Base-by-base conservation (phyloP, 2,888 invertebrate genomes). In the Hirtodrosophila cameraria region DNA sequence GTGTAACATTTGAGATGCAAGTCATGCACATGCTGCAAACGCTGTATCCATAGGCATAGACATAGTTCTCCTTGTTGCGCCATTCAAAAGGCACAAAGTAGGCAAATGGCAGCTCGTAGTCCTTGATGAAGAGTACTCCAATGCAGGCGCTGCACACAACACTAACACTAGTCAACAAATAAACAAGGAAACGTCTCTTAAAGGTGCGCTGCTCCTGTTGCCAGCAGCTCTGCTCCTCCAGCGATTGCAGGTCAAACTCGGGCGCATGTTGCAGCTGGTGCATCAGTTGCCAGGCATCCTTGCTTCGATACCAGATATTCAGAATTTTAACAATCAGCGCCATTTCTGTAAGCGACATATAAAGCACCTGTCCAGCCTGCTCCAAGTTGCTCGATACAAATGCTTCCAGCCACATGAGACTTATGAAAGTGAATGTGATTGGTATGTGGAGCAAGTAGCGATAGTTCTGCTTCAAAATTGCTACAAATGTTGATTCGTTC, bases 1-100 rank as follows among this genome's bases (percentile, higher is more conserved):
- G 60, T 1, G 73, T 73, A 0, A 69, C 61, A 43, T 88, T 87
- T 1, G 78, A 65, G 6, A 79, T 25, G 39, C 76, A 81, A 2
- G 80, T 87, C 6, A 88, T 31, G 0, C 61, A 58, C 75, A 86
- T 75, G 0, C 69, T 80, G 1, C 75, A 12, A 35, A 81, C 58
- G 31, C 81, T 73, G 55, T 87, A 90, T 5, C 54, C 49, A 28
- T 72, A 88, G 3, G 86, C 86, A 15, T 78, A 69, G 78, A 78
- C 86, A 53, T 79, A 86, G 1, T 69, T 43, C 0, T 43, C 36
- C 0, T 67, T 31, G 1, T 58, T 70, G 0, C 20, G 73, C 78
- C 88, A 86, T 8, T 90, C 85, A 15, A 90, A 89, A 2, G 89
- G 89, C 50, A 89, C 77, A 73, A 79, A 90, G 38, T 75, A 85